Base-by-base conservation (phyloP, 1,140 invertebrate genomes). In the Eciton burchellii region DNA sequence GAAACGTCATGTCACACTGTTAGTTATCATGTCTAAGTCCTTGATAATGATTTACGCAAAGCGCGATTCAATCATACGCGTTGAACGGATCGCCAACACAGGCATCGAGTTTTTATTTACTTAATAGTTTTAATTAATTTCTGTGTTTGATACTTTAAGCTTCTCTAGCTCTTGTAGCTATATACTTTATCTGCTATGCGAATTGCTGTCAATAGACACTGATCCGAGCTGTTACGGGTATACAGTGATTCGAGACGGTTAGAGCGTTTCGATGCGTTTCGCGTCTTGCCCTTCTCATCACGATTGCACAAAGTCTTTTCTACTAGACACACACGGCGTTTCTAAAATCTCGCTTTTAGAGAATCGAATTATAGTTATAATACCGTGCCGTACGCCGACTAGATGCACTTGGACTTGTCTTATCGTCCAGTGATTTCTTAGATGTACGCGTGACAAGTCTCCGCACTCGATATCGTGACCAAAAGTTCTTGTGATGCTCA, bases 221-320 rank as follows among this genome's bases (percentile, higher is more conserved):
- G 70, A n/a, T 79, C 57, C 52, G 65, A 82, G 82, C 83, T 86
- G 45, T 71, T 81, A 66, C 57, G 74, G 77, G 59, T 82, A 84
- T 73, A 72, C 68, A 81, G 76, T 70, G 86, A 81, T 74, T 89
- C 81, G 35, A 71, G 82, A 77, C 49, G 14, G 24, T 82, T 82
- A 70, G 70, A 84, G 24, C 56, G 49, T 21, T 77, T 77, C 77
- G 60, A 12, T 81, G 81, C 70, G 26, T 68, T 29, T 85, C 35
- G 65, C 57, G 35, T 26, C 16, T 70, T 84, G 21, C 71, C 81
- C 73, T 83, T 70, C 89, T 83, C 21, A 79, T 79, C 74, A 88
- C 29, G 52, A 89, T 74, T 82, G 85, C 88, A 87, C 83, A 89
- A 84, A 26, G 85, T 85, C 88, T 90, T 89, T 90, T 90, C 47